phyloP scores from a whole-genome alignment of 2,113 vertebrate species.

The Cnemophilus loriae region DNA sequence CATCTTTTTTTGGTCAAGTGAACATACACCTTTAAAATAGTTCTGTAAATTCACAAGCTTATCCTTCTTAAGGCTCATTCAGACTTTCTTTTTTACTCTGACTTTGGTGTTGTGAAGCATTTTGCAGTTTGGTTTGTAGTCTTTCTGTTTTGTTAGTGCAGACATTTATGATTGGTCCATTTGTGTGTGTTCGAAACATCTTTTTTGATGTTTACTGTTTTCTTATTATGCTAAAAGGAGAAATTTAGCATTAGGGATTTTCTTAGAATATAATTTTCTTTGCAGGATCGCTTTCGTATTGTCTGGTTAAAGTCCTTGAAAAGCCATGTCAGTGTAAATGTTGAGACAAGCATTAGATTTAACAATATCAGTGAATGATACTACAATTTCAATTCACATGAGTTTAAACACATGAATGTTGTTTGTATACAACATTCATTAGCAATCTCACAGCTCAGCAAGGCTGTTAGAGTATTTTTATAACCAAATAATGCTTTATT shows the following conservation, averaged over 20 bases:
- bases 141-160: not conserved
- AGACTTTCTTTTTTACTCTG: not conserved
- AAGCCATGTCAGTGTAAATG: not conserved
- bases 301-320: not conserved
- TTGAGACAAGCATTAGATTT: not conserved
- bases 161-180: not conserved
- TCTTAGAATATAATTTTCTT: not conserved
- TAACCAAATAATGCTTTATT: slow-evolving; percentile 13
- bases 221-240: not conserved
- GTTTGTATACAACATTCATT: not conserved
- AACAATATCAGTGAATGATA: not conserved
- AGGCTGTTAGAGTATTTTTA: not conserved
- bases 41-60: not conserved
- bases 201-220: not conserved
- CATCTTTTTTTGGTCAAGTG: not conserved
- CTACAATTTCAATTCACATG: not conserved
- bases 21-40: not conserved
- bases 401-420: not conserved
- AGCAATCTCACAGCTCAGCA: not conserved
- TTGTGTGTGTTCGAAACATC: not conserved
- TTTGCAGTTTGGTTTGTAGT: not conserved
- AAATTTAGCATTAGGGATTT: not conserved
- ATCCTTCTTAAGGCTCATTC: not conserved
- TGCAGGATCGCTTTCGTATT: not conserved
- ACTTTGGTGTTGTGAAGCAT: not conserved